Conservation (phyloP, 2,113 vertebrate species). For the Zosterops pallidus region DNA sequence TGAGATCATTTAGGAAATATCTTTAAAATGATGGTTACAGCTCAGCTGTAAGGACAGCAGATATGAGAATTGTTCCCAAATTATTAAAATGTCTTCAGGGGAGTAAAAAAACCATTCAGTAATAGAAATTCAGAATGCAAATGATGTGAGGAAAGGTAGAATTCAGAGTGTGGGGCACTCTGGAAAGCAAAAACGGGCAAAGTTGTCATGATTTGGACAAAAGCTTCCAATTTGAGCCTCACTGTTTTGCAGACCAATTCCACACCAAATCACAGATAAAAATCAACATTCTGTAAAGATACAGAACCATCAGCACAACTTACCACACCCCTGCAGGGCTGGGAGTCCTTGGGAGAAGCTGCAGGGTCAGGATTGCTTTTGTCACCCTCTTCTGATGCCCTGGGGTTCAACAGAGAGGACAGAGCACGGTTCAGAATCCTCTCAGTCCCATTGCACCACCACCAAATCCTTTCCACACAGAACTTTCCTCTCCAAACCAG, state of each 20-base stretch:
- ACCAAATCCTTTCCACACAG: too few species aligned
- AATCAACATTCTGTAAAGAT: not conserved
- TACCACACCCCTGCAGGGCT: not conserved
- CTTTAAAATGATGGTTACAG: not conserved
- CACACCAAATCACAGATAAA: not conserved
- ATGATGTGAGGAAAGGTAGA: not conserved
- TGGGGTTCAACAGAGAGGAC: not conserved
- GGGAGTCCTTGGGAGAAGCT: not conserved
- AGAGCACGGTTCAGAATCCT: not conserved
- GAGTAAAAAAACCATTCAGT: not conserved
- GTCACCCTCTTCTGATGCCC: not conserved
- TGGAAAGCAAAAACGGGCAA: not conserved
- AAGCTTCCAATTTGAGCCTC: not conserved
- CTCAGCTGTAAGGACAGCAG: not conserved
- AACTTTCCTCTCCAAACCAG: not conserved
- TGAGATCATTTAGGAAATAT: not conserved
- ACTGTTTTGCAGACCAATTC: not conserved
- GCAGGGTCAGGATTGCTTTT: not conserved
- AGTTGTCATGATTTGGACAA: not conserved
- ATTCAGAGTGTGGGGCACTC: not conserved
- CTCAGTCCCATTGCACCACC: not conserved
- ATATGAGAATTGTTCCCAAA: accelerated
- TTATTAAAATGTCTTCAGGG: not conserved
- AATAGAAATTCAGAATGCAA: not conserved
- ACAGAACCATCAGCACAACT: not conserved